A percentile compares a stretch with the other conserved stretches of the same genome.
phyloP scores from a whole-genome alignment of 2,113 vertebrate species.

The Todiramphus chloris region DNA sequence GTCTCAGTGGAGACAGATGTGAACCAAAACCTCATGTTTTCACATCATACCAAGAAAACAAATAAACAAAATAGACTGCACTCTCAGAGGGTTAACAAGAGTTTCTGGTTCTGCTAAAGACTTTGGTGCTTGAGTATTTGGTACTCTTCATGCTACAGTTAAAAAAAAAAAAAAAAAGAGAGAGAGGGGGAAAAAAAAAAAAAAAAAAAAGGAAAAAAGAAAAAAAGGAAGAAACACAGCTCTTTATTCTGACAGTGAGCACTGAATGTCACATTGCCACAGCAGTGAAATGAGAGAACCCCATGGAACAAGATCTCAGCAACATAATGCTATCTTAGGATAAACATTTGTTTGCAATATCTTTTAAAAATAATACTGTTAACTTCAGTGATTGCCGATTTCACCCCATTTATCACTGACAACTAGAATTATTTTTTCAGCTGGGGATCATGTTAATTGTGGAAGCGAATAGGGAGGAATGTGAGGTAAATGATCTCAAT shows the following conservation, averaged over 20 bases:
- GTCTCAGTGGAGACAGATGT: conserved; percentile 6
- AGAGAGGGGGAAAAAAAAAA: too few species aligned
- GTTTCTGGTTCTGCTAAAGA: neutral
- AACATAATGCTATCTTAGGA: conserved; percentile 13
- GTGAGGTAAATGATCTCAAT: conserved; percentile 69
- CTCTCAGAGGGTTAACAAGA: neutral
- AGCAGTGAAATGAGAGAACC: neutral
- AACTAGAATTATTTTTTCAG: conserved; percentile 77
- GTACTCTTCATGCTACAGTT: neutral
- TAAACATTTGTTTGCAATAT: conserved; percentile 75
- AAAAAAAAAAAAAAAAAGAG: neutral
- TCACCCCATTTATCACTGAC: conserved; percentile 72
- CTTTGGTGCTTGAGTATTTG: neutral
- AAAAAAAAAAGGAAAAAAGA: too few species aligned
- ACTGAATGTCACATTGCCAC: neutral
- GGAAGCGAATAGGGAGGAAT: conserved; percentile 75
- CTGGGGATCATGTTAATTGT: conserved; percentile 79
- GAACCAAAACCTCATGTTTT: neutral
- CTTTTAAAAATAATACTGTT: conserved; percentile 67
- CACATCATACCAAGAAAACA: neutral
- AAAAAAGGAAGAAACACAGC: rapidly evolving
- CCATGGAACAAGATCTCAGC: neutral
- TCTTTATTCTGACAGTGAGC: neutral
- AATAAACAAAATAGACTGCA: neutral
- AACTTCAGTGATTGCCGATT: conserved; percentile 62